These are phyloP conservation scores for Hydrozoanthus tunicans DNA, from an alignment of 64 coral and sea anemone species.

Conservation along the genomic window DNA sequence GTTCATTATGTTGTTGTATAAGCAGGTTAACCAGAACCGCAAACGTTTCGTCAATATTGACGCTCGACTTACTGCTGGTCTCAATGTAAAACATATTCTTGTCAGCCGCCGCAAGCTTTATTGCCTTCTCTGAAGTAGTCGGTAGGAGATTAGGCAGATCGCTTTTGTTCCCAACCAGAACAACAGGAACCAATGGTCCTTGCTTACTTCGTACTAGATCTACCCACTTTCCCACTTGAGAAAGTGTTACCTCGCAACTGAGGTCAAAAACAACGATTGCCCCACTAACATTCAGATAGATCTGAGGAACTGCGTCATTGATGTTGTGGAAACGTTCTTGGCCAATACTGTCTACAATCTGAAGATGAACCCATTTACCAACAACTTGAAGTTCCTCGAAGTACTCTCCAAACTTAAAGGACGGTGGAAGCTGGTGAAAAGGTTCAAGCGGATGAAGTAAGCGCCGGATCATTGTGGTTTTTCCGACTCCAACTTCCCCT, in stretches of 20 bases:
- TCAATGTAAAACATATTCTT: conserved; percentile 79
- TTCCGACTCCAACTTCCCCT: conserved; percentile 62
- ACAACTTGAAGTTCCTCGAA: conserved; percentile 62
- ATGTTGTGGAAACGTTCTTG: conserved; percentile 56
- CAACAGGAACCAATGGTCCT: conserved; percentile 50
- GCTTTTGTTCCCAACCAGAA: conserved; percentile 88
- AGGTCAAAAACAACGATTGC: conserved; percentile 75
- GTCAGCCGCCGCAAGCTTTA: conserved; percentile 9
- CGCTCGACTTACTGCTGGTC: conserved; percentile 60
- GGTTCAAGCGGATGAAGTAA: conserved; percentile 20
- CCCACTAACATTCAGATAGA: conserved; percentile 63
- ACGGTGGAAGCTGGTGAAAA: conserved; percentile 27
- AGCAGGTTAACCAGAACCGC: conserved; percentile 60
- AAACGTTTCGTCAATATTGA: conserved; percentile 81
- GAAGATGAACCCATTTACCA: conserved; percentile 73
- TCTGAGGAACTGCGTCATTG: conserved; percentile 51
- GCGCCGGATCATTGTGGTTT: conserved; percentile 57
- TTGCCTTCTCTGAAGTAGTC: conserved; percentile 28
- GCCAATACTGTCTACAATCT: conserved; percentile 86
- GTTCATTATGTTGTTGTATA: conserved; percentile 42
- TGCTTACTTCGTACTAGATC: conserved; percentile 53
- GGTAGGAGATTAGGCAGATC: conserved; percentile 36
- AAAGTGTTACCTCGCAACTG: conserved; percentile 35
- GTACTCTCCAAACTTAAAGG: conserved; percentile 44
- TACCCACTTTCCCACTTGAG: conserved; percentile 57